Evolutionary conservation across 92 coral and sea anemone species (phyloP), one percentile per base, ranked within the genome.

Genomic region (Hydrozoanthus gracilis): DNA sequence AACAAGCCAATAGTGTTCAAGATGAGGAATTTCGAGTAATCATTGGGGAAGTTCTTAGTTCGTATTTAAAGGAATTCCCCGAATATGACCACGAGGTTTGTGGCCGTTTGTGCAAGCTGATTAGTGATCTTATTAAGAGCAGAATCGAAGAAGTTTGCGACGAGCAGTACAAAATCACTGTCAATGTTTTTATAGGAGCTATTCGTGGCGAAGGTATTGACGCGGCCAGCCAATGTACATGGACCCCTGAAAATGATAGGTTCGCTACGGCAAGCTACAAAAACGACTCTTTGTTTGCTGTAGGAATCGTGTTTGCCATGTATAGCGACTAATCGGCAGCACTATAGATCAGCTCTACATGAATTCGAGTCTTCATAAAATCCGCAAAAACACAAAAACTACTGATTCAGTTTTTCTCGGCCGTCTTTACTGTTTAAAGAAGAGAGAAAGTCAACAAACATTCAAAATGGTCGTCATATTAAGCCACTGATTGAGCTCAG

Each of bases 281-380:
- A n/a, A 93, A 90, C 52, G 89, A 93, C 13, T 62, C 84, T 0
- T 44, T 93, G 15, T 93, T 91, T 88, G 96, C 96, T 66, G 84
- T 93, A 12, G 94, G 94, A 44, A 87, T 91, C n/a, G 96, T 93
- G 44, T 93, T 93, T 70, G 91, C 92, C 45, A 90, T 89, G 82
- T 80, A 80, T 62, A 80, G 65, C 50, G 52, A 48, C 46, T 67
- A 16, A 62, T 8, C 39, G 39, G 2, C 39, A 2, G 39, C 39
- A 27, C 39, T 27, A 27, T 27, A 27, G 39, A 27, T 27, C 39
- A 27, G 39, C 39, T 27, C 39, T 0, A 27, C 39, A 27, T 27
- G 39, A 27, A 27, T 27, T 27, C 39, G 39, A 27, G 39, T 27
- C 39, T 27, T 27, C 39, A 27, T 27, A 27, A 27, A 27, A 27